Evolutionary conservation across 2,888 invertebrate species (phyloP).

Genomic region (Mesorhabditis belari): DNA sequence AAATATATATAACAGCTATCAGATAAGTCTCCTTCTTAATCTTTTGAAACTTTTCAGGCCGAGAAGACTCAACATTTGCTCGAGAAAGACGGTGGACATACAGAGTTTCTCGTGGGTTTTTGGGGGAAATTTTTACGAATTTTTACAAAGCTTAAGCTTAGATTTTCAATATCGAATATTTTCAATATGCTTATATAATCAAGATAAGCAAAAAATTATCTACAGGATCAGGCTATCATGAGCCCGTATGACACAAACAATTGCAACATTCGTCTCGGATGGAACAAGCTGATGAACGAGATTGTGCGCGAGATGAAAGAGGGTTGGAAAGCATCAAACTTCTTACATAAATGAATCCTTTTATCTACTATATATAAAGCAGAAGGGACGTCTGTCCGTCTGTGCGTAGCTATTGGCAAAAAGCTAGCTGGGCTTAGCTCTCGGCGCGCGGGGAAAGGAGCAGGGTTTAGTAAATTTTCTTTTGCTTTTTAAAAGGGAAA

Average conservation of each 20-base stretch:
- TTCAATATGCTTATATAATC: no score
- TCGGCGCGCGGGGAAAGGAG: no score
- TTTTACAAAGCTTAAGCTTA: not conserved
- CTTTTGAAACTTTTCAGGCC: not conserved
- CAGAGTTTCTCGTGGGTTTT: not conserved
- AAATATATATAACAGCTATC: no score
- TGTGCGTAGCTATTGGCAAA: no score
- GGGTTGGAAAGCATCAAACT: not conserved
- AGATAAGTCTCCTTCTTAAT: not conserved
- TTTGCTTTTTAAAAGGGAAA: no score
- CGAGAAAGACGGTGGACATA: not conserved
- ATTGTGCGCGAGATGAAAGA: not conserved
- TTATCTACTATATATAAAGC: no score
- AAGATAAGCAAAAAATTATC: no score
- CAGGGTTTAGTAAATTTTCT: no score
- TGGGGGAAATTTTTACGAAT: not conserved
- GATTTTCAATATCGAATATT: not conserved
- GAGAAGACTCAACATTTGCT: not conserved
- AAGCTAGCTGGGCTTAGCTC: no score
- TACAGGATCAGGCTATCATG: not conserved
- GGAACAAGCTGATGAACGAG: not conserved
- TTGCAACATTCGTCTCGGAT: not conserved
- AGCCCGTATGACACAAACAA: not conserved
- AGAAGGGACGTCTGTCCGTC: no score
- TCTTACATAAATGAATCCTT: no score